phyloP scores from a whole-genome alignment of 2,113 vertebrate species.

The Trinectes maculatus region DNA sequence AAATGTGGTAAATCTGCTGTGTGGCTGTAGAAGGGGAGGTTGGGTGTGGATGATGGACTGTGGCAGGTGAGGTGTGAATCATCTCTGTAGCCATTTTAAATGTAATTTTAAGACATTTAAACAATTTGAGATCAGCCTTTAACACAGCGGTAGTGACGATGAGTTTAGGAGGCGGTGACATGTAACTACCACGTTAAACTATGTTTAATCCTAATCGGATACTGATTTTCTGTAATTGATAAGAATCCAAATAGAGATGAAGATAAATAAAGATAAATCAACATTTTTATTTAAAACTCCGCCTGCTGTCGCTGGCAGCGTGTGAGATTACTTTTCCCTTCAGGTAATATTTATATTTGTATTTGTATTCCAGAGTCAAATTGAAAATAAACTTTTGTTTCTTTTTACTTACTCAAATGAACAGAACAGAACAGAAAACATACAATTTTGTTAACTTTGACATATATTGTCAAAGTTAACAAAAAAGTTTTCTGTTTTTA shows the following conservation, averaged over 20 bases:
- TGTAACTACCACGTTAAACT: background rate
- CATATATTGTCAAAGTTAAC: too few species aligned
- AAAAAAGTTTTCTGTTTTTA: too few species aligned
- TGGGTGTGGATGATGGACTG: background rate
- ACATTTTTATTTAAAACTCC: background rate
- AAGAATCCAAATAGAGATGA: background rate
- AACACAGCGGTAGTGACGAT: background rate
- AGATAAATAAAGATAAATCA: constrained; percentile 1
- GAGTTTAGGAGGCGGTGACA: background rate
- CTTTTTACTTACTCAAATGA: background rate
- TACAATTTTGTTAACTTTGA: too few species aligned
- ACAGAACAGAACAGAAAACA: too few species aligned
- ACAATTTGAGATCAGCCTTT: background rate
- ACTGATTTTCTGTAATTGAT: background rate
- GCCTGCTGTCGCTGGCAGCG: background rate
- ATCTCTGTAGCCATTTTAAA: background rate
- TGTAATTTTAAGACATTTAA: constrained; percentile 5
- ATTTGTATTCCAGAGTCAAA: too few species aligned
- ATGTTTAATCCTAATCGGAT: background rate
- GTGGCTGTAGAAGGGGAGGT: background rate
- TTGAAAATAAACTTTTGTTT: too few species aligned
- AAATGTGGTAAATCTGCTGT: background rate
- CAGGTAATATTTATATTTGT: too few species aligned
- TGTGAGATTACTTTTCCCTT: too few species aligned
- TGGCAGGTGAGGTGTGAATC: background rate